These are phyloP conservation scores for Nomada goodeniana DNA, from an alignment of 2,888 invertebrate species.

Conservation along the genomic window DNA sequence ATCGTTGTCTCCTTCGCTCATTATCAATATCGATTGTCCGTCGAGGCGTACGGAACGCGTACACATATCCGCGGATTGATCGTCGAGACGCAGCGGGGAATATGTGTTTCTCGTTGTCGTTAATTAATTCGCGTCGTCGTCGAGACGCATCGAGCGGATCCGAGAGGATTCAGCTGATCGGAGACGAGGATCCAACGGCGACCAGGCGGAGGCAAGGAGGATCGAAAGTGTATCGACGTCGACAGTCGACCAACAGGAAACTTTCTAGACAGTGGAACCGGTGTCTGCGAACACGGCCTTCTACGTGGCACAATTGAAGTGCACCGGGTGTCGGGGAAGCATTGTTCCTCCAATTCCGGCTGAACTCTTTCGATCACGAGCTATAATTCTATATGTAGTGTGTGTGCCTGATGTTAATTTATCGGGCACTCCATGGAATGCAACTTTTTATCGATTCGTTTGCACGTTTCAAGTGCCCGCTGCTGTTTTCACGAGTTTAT, in stretches of 20 bases:
- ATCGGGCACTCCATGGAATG: not conserved
- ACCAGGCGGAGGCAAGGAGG: conserved; percentile 35
- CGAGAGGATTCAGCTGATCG: conserved; percentile 41
- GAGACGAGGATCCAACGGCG: conserved; percentile 23
- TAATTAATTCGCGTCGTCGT: no score
- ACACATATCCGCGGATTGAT: no score
- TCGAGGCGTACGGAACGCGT: no score
- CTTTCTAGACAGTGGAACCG: conserved; percentile 57
- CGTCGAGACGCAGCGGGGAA: no score
- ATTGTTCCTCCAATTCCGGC: conserved; percentile 1
- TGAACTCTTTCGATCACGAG: not conserved
- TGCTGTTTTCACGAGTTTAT: not conserved
- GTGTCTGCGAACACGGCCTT: conserved; percentile 32
- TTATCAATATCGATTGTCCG: no score
- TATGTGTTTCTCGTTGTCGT: not conserved
- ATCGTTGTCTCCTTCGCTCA: no score
- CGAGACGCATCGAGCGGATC: not conserved
- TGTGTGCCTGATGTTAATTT: not conserved
- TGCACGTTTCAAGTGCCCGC: not conserved
- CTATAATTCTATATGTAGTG: not conserved
- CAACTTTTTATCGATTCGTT: not conserved
- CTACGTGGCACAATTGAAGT: conserved; percentile 45
- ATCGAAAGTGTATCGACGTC: conserved; percentile 51
- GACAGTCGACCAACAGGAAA: conserved; percentile 49
- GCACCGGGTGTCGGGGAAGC: conserved; percentile 44